These are phyloP conservation scores for Podiceps cristatus DNA, from an alignment of 2,113 vertebrate genomes.

Conservation along the genomic window DNA sequence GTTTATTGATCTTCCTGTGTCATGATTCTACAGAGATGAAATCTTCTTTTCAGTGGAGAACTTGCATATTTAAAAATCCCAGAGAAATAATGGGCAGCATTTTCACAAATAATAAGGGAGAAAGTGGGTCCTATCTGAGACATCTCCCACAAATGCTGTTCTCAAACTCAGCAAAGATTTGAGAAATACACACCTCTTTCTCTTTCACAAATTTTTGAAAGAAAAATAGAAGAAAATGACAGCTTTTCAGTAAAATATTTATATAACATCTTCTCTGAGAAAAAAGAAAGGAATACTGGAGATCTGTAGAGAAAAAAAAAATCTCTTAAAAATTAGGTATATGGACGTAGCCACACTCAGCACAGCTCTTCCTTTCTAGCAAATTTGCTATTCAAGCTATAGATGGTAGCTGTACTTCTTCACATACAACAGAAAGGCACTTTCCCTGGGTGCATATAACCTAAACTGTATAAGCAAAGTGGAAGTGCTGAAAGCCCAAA, in stretches of 20 bases:
- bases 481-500: background rate
- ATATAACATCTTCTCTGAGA: background rate
- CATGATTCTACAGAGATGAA: background rate
- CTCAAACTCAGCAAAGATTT: accelerated
- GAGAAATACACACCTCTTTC: background rate
- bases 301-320: background rate
- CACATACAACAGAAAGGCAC: background rate
- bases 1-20: background rate
- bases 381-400: background rate
- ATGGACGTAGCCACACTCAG: background rate
- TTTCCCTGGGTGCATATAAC: background rate
- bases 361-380: background rate
- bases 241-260: background rate
- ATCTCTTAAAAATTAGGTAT: background rate
- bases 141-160: background rate
- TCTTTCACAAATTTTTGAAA: background rate
- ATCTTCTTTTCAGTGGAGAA: background rate
- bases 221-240: background rate
- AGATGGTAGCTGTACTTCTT: background rate
- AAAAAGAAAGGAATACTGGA: background rate
- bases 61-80: background rate
- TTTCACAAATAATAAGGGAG: background rate
- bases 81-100: background rate
- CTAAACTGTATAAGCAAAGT: background rate
- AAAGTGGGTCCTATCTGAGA: background rate